These are phyloP conservation scores for Danio albolineatus DNA, from an alignment of 2,797 vertebrate species.

Conservation along the genomic window DNA sequence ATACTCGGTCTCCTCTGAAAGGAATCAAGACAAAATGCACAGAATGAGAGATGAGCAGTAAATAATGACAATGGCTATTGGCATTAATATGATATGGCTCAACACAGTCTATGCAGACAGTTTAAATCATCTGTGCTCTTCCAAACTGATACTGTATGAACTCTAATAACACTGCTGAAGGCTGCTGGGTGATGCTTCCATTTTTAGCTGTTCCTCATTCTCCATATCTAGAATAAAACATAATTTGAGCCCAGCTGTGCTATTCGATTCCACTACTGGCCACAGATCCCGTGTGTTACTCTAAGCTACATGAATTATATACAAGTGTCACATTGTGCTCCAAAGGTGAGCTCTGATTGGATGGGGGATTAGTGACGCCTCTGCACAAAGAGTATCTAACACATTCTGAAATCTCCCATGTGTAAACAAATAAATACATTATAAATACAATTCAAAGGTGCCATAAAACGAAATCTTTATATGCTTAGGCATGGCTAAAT, in stretches of 20 bases:
- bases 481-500: too few relatives aligned
- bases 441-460: background rate
- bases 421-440: background rate
- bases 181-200: slow-evolving; percentile 20
- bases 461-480: too few relatives aligned
- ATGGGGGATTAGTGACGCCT: slow-evolving; percentile 10
- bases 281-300: slow-evolving; percentile 9
- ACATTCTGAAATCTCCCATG: background rate
- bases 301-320: background rate
- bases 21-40: background rate
- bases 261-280: slow-evolving; percentile 20
- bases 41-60: slow-evolving; percentile 22
- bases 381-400: background rate
- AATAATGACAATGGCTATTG: slow-evolving; percentile 24
- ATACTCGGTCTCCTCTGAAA: slow-evolving; percentile 91
- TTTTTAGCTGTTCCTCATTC: slow-evolving; percentile 4
- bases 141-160: slow-evolving; percentile 8
- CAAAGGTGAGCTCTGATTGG: slow-evolving; percentile 10
- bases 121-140: slow-evolving; percentile 24
- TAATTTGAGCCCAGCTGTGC: slow-evolving; percentile 5
- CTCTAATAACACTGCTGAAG: slow-evolving; percentile 33
- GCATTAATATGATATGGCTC: slow-evolving; percentile 20
- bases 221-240: slow-evolving; percentile 17
- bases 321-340: slow-evolving; percentile 16
- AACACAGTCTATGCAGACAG: slow-evolving; percentile 35